phyloP scores from a whole-genome alignment of 2,113 vertebrate species.

The Canis aureus region DNA sequence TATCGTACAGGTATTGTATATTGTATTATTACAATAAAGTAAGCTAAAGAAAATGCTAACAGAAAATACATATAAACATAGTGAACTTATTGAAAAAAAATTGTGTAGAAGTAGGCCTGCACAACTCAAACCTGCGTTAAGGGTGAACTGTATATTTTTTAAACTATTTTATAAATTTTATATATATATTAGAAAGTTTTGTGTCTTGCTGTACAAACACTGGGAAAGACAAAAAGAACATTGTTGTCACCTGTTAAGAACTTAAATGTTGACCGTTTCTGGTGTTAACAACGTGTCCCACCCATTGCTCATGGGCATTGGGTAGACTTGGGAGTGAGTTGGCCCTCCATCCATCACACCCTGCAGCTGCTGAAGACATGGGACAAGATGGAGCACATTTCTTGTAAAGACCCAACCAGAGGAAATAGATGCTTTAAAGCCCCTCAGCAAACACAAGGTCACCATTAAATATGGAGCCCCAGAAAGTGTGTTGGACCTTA shows the following conservation, averaged over 20 bases:
- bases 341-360: not conserved
- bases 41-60: not conserved
- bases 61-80: not conserved
- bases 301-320: not conserved
- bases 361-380: no score
- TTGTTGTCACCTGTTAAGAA: not conserved
- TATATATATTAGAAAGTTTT: not conserved
- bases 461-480: not conserved
- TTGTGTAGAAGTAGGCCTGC: not conserved
- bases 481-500: accelerated
- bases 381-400: not conserved
- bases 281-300: accelerated
- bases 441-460: not conserved
- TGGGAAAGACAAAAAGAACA: not conserved
- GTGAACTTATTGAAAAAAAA: not conserved
- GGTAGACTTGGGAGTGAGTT: not conserved
- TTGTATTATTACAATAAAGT: not conserved
- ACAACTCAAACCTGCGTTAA: not conserved
- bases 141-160: not conserved
- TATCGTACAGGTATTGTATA: not conserved
- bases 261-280: no score
- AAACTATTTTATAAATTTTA: not conserved
- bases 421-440: not conserved
- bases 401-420: not conserved
- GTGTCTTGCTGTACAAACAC: not conserved